Percentiles rank a stretch among this genome's conserved stretches.
These are phyloP conservation scores for Cepaea hortensis DNA, from an alignment of 2,888 invertebrate genomes.

Conservation along the genomic window DNA sequence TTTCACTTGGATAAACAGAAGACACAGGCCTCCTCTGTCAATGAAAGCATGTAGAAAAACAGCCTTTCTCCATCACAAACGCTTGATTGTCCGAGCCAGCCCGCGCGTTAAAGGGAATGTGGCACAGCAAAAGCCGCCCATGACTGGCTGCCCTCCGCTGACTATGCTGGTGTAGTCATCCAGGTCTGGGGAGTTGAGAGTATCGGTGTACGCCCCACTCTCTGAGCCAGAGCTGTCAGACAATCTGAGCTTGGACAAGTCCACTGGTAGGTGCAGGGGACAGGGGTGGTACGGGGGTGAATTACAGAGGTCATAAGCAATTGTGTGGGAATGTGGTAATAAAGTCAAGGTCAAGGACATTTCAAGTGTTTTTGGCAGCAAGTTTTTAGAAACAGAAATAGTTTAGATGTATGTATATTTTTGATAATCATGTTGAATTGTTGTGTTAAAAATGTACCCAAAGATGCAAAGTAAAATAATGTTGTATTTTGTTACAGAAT, in stretches of 20 bases:
- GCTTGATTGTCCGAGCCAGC: conserved; percentile 68
- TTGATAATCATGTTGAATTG: background rate
- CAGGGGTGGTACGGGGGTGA: background rate
- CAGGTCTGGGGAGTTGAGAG: conserved; percentile 69
- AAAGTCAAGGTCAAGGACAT: background rate
- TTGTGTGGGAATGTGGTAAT: background rate
- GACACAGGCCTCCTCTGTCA: too few species aligned
- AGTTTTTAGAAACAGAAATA: background rate
- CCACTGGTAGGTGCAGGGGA: conserved; percentile 63
- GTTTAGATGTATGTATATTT: background rate
- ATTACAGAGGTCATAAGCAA: background rate
- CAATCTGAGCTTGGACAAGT: conserved; percentile 72
- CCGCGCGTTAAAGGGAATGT: conserved; percentile 72
- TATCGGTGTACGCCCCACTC: conserved; percentile 62
- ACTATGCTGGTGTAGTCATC: conserved; percentile 68
- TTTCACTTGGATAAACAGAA: background rate
- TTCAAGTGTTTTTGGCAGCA: background rate
- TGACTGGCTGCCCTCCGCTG: conserved; percentile 61
- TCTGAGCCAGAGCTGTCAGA: conserved; percentile 62
- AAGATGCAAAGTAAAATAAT: background rate
- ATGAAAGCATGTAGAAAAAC: too few species aligned
- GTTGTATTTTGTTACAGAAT: background rate
- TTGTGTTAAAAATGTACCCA: background rate
- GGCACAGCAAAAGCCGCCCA: conserved; percentile 72
- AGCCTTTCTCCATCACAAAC: conserved; percentile 56